phyloP scores from a whole-genome alignment of 2,888 invertebrate genomes.

The Seladonia tumulorum region DNA sequence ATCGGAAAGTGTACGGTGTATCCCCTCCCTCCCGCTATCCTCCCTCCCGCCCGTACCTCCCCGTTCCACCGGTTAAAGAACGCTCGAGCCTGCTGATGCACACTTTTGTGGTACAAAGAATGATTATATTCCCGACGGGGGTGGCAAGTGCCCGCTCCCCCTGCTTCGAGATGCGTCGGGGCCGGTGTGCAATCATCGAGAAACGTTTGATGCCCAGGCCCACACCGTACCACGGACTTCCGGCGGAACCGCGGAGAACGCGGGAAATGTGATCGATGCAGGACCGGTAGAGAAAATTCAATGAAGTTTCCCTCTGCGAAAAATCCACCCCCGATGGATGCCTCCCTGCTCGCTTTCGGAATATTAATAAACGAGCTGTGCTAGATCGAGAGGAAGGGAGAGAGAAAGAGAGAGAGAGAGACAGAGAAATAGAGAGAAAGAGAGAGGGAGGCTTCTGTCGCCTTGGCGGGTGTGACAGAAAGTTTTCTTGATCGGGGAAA shows the following conservation, averaged over 20 bases:
- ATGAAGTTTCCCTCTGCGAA: conserved; percentile 6
- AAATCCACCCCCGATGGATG: not conserved
- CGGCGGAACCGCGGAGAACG: not conserved
- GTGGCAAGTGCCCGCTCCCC: conserved; percentile 29
- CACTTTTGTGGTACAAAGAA: conserved; percentile 63
- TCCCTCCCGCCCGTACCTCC: not conserved
- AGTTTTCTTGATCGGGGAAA: conserved; percentile 23
- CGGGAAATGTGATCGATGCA: conserved; percentile 20
- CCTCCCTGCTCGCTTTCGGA: not conserved
- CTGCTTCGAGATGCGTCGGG: conserved; percentile 23
- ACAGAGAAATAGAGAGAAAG: not conserved
- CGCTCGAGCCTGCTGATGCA: conserved; percentile 57
- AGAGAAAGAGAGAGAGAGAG: not conserved
- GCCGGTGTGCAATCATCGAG: conserved; percentile 48
- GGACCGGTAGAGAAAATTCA: not conserved
- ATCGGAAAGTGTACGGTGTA: conserved; percentile 61
- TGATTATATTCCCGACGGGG: conserved; percentile 47
- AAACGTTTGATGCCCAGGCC: conserved; percentile 45
- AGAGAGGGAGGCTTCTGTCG: not conserved
- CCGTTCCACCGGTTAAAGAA: conserved; percentile 47
- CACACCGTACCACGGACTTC: conserved; percentile 2
- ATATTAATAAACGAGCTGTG: not conserved
- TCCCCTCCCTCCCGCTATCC: conserved; percentile 5
- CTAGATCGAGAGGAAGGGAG: not conserved
- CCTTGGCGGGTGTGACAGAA: not conserved